A percentile compares a stretch with the other conserved stretches of the same genome.
phyloP scores from a whole-genome alignment of 2,113 vertebrate genomes.

The Sphaerodactylus townsendi region DNA sequence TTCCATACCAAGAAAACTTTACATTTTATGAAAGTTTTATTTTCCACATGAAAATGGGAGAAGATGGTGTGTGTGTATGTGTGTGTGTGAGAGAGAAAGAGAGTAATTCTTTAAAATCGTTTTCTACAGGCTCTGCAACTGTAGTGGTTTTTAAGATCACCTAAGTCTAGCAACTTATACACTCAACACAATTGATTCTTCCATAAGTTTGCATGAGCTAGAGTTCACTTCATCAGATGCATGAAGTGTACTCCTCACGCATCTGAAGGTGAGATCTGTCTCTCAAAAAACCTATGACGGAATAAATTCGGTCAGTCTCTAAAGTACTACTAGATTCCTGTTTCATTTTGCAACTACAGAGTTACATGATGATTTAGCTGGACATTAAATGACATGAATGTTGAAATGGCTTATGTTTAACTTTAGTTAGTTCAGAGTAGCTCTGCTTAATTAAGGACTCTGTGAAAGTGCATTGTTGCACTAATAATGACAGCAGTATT shows the following conservation, averaged over 20 bases:
- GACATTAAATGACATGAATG: not conserved
- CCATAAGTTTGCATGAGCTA: too few species aligned
- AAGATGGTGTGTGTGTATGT: constrained; percentile 14
- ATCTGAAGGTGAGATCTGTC: too few species aligned
- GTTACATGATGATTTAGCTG: not conserved
- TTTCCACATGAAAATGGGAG: constrained; percentile 59
- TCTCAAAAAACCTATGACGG: too few species aligned
- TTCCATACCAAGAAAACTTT: constrained; percentile 63
- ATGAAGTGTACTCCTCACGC: too few species aligned
- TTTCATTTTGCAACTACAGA: too few species aligned
- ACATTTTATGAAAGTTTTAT: constrained; percentile 69
- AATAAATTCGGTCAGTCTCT: too few species aligned
- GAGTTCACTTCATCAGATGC: too few species aligned
- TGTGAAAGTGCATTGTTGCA: not conserved
- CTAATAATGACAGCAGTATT: too few species aligned
- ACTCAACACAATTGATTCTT: too few species aligned
- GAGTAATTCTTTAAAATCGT: constrained; percentile 41
- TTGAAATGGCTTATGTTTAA: constrained; percentile 17
- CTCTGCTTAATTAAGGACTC: not conserved
- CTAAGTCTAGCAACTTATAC: not conserved
- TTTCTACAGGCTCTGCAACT: constrained; percentile 32
- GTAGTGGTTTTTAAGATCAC: not conserved
- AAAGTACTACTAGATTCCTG: too few species aligned
- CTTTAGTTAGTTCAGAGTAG: not conserved
- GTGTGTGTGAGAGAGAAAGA: not conserved